These are phyloP conservation scores for Scrobipalpa costella DNA, from an alignment of 2,888 invertebrate genomes.

Conservation along the genomic window DNA sequence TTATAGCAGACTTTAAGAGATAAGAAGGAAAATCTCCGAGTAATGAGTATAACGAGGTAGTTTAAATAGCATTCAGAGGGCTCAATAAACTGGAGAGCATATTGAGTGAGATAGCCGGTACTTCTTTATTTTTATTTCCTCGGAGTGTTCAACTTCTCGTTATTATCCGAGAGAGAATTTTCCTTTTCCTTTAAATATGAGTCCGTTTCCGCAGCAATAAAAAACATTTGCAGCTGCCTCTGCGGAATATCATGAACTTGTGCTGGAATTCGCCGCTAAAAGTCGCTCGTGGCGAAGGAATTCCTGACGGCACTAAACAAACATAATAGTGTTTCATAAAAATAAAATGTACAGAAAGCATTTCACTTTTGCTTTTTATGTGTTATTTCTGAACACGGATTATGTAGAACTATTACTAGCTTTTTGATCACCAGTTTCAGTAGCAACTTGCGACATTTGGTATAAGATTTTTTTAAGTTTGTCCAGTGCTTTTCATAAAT, in stretches of 20 bases:
- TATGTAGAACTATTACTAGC: too few species aligned
- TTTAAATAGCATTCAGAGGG: conserved; percentile 1
- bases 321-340: conserved; percentile 3
- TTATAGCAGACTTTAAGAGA: neutral
- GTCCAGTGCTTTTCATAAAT: too few species aligned
- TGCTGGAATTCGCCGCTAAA: conserved; percentile 8
- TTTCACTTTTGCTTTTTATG: neutral
- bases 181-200: neutral
- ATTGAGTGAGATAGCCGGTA: neutral
- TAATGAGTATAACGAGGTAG: conserved; percentile 5
- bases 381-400: neutral
- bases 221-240: conserved; percentile 4
- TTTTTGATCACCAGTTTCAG: too few species aligned
- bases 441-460: too few species aligned
- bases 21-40: neutral
- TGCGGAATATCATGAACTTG: conserved; percentile 3
- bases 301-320: conserved; percentile 6
- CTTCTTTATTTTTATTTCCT: neutral
- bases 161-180: conserved; percentile 1
- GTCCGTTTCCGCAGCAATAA: conserved; percentile 13
- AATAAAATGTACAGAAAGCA: neutral
- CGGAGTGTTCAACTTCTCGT: conserved; percentile 2
- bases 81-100: neutral
- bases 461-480: too few species aligned
- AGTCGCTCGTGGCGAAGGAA: conserved; percentile 8